A percentile compares a stretch with the other conserved stretches of the same genome.
Evolutionary conservation across 1,140 invertebrate genomes (phyloP).

Genomic region (Heliconius nattereri): DNA sequence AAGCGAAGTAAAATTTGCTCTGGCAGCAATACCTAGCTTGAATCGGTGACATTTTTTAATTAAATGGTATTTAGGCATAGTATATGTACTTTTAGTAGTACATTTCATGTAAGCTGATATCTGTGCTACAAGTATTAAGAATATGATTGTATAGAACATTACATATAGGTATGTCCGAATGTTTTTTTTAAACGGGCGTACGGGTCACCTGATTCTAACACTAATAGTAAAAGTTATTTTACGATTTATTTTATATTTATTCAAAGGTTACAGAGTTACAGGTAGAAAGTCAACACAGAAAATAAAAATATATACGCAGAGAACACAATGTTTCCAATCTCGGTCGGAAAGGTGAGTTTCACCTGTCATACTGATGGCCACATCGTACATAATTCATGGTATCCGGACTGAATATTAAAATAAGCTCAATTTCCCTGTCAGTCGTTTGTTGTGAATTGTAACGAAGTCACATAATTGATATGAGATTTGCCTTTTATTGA

Average conservation of each 20-base stretch:
- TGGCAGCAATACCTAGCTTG: constrained; percentile 56
- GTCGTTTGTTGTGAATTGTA: background rate
- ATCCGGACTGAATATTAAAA: constrained; percentile 7
- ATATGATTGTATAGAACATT: background rate
- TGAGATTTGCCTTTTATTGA: background rate
- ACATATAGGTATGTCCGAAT: no score
- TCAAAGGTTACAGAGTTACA: background rate
- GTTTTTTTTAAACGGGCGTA: no score
- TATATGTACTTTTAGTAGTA: constrained; percentile 36
- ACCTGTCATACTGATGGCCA: constrained; percentile 9
- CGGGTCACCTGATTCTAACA: no score
- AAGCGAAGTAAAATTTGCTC: constrained; percentile 63
- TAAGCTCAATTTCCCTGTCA: constrained; percentile 10
- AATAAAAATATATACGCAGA: background rate
- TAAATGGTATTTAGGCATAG: constrained; percentile 60
- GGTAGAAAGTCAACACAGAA: constrained; percentile 1
- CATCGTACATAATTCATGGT: constrained; percentile 6
- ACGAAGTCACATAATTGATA: background rate
- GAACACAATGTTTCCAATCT: background rate
- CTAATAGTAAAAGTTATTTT: background rate
- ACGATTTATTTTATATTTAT: background rate
- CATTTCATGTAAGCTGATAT: constrained; percentile 43
- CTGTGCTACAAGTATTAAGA: background rate
- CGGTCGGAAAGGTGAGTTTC: background rate
- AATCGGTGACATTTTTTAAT: constrained; percentile 70